Evolutionary conservation across 2,888 invertebrate species (phyloP).

Genomic region (Cheilosia grossa): DNA sequence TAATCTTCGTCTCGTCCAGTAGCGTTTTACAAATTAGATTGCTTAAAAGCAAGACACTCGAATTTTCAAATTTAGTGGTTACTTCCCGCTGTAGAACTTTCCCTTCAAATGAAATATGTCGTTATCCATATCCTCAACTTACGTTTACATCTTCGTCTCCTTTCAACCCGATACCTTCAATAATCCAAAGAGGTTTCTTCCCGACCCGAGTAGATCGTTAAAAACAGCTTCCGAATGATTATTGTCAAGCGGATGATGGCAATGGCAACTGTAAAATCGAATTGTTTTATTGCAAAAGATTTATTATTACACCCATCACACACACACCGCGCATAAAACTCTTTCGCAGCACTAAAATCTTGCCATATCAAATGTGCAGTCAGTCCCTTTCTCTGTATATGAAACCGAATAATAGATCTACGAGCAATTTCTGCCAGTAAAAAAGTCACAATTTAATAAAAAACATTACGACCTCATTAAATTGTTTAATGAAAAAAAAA

Average conservation of each 20-base stretch:
- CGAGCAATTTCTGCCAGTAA: not conserved
- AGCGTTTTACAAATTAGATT: no score
- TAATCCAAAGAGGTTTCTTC: not conserved
- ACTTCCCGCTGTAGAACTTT: no score
- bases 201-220: not conserved
- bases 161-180: no score
- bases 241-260: not conserved
- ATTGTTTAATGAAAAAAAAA: not conserved
- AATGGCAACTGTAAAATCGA: not conserved
- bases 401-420: not conserved
- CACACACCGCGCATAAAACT: constrained; percentile 24
- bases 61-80: no score
- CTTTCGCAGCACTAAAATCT: constrained; percentile 37
- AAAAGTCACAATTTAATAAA: not conserved
- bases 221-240: constrained; percentile 1
- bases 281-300: constrained; percentile 16
- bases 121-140: no score
- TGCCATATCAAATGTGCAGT: constrained; percentile 14
- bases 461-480: not conserved
- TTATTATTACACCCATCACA: constrained; percentile 13
- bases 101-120: no score
- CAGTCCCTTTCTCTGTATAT: not conserved
- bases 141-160: no score
- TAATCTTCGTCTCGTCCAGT: no score
- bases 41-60: no score